Conservation (phyloP, 2,888 invertebrate species). For the Crioceris asparagi region DNA sequence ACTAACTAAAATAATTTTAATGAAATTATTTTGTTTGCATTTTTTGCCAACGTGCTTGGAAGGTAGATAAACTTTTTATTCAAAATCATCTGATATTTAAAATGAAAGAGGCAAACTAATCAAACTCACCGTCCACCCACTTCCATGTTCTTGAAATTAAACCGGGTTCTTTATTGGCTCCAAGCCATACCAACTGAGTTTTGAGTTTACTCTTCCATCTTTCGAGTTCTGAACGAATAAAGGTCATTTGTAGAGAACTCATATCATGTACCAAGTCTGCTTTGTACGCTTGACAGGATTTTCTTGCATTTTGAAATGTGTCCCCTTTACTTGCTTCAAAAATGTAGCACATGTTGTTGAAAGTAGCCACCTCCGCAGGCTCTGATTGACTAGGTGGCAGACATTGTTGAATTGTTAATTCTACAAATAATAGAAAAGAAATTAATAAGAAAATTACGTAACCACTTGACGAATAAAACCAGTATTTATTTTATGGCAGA, state of each 20-base stretch:
- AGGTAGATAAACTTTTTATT: no score
- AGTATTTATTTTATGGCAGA: not conserved
- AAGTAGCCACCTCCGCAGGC: constrained; percentile 73
- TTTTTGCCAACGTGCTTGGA: no score
- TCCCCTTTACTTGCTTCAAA: constrained; percentile 74
- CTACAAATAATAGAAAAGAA: constrained; percentile 38
- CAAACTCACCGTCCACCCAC: constrained; percentile 72
- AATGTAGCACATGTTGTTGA: constrained; percentile 80
- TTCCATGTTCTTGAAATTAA: constrained; percentile 76
- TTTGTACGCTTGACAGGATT: constrained; percentile 56
- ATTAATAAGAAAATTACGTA: not conserved
- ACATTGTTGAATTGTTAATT: constrained; percentile 78
- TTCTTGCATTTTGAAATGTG: constrained; percentile 70
- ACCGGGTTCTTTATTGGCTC: constrained; percentile 79
- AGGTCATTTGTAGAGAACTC: constrained; percentile 45
- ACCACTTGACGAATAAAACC: not conserved
- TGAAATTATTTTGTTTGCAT: not conserved
- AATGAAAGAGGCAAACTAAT: no score
- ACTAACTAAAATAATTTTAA: no score
- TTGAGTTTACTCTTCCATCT: constrained; percentile 67
- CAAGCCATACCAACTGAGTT: constrained; percentile 85
- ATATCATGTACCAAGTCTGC: constrained; percentile 63
- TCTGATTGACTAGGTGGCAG: constrained; percentile 58
- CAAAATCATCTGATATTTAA: no score
- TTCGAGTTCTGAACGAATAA: constrained; percentile 69